Evolutionary conservation across 2,888 invertebrate genomes (phyloP).

Genomic region (Ypsolopha sequella): DNA sequence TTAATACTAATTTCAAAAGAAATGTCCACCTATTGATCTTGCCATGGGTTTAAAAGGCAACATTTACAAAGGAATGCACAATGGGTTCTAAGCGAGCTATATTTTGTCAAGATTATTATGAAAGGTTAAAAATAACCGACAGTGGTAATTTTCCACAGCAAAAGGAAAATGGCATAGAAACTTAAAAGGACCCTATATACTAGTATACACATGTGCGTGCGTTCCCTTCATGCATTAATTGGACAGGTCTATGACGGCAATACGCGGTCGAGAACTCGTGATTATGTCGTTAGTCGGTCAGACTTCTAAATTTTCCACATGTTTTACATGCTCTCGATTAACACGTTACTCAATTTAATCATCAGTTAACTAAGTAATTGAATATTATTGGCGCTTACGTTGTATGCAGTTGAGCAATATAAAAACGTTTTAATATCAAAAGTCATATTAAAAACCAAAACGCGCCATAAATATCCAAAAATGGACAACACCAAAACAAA

Average conservation of each 20-base stretch:
- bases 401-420: background rate
- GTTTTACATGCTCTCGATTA: background rate
- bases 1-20: too few species aligned
- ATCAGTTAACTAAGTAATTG: background rate
- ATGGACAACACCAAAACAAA: conserved; percentile 9
- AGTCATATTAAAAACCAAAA: background rate
- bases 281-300: background rate
- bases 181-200: background rate
- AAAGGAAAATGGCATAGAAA: background rate
- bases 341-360: background rate
- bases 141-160: background rate
- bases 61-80: too few species aligned
- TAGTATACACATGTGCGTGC: background rate
- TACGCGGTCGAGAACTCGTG: background rate
- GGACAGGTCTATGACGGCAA: background rate
- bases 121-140: too few species aligned
- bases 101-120: too few species aligned
- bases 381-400: too few species aligned
- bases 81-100: too few species aligned
- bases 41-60: too few species aligned
- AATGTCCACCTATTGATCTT: too few species aligned
- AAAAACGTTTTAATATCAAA: background rate
- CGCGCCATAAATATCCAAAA: conserved; percentile 4
- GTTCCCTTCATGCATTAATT: background rate
- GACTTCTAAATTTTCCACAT: background rate